A percentile compares a stretch with the other conserved stretches of the same genome.
phyloP scores from a whole-genome alignment of 2,113 vertebrate genomes.

The Terrapene triunguis region DNA sequence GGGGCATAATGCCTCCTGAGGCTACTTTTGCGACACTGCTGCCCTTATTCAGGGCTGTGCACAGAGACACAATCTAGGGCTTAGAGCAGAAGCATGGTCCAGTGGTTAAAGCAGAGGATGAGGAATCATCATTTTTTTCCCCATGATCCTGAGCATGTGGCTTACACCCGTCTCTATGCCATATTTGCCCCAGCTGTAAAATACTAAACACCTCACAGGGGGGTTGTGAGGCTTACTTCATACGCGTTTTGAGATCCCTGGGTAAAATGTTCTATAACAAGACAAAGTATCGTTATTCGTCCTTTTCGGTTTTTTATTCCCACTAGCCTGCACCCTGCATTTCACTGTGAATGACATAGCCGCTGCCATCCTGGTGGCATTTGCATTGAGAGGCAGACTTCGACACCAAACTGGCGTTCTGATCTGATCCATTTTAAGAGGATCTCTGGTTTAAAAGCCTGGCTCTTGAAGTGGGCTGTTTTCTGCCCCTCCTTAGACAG shows the following conservation, averaged over 20 bases:
- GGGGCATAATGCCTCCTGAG: background rate
- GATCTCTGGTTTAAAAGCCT: background rate
- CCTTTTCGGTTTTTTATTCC: background rate
- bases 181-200: background rate
- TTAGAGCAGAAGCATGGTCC: background rate
- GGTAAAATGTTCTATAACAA: background rate
- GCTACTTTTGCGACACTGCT: too few relatives aligned
- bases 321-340: background rate
- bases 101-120: background rate
- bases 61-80: background rate
- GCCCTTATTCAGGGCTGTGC: background rate
- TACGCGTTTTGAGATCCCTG: fast-evolving
- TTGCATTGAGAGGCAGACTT: background rate
- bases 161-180: background rate
- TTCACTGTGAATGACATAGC: background rate
- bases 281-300: background rate
- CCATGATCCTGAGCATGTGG: background rate
- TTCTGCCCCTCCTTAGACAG: fast-evolving
- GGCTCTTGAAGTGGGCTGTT: background rate
- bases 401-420: background rate
- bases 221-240: background rate
- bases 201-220: background rate
- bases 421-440: fast-evolving
- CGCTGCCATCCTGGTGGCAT: background rate
- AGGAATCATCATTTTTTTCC: background rate